Base-by-base conservation (phyloP, 2,113 vertebrate genomes). In the Malaclemys terrapin region DNA sequence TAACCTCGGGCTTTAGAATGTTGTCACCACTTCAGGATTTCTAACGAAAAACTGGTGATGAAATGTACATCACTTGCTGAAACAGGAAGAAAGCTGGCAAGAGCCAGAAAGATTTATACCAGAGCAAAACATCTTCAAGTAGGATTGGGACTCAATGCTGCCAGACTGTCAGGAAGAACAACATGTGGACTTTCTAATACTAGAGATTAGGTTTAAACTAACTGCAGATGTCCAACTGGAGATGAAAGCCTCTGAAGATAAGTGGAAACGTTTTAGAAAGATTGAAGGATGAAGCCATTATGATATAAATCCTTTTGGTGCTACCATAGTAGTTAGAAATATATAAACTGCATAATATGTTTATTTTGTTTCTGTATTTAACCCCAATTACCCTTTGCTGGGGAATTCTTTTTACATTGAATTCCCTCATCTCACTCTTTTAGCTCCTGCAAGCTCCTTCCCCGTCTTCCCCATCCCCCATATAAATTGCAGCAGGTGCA, bases 401-500 rank as follows among this genome's bases (percentile, higher is more conserved):
- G 95, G 97, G 94, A 98, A 98, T 98, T 98, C 93, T 98, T 98
- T 98, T 97, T 98, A 92, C 95, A 97, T 98, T 98, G 98, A 97
- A 94, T 98, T 97, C 93, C 95, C 53, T 94, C 91, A 62, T 96
- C 89, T 95, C 83, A 80, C 79, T 96, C 98, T 87, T 96, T 96
- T 93, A 97, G 93, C 94, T 98, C 98, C 95, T 95, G 87, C 84
- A 98, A 97, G 94, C 96, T 95, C 97, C 97, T 96, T 91, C 22
- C 93, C 93, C 80, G 89, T 96, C 93, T 87, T 5, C 50, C 96
- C 90, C 75, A 87, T 82, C 94, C 86, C 84, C 94, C 95, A 97
- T 97, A 94, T 97, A 98, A 98, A 98, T 98, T 98, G 97, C 95
- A 98, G 98, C 98, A 98, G 98, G 98, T 98, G 98, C 98, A 98